Conservation (phyloP, 2,888 invertebrate species). For the Cremastinae sp. region DNA sequence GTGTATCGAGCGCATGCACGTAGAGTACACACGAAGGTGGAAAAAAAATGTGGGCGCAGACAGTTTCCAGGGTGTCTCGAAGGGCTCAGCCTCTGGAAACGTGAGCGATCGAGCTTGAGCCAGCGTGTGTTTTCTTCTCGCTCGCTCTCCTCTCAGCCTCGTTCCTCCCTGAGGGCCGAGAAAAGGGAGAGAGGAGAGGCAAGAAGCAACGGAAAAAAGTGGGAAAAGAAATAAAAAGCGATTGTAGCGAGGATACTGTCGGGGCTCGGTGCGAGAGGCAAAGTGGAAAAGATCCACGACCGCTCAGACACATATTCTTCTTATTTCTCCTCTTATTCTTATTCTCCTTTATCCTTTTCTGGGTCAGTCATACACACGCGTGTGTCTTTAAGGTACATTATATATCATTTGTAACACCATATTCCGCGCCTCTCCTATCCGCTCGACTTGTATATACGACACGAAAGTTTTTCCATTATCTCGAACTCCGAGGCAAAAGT, state of each 20-base stretch:
- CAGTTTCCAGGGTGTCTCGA: neutral
- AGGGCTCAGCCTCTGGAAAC: slow-evolving; percentile 3
- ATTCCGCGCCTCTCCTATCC: neutral
- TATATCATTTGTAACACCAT: slow-evolving; percentile 14
- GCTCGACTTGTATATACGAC: no score
- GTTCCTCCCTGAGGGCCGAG: no score
- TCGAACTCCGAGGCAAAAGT: no score
- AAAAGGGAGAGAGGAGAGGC: slow-evolving; percentile 15
- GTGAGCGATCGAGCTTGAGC: slow-evolving; percentile 18
- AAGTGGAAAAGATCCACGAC: slow-evolving; percentile 45
- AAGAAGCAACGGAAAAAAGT: slow-evolving; percentile 6
- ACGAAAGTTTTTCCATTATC: no score
- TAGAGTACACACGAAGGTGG: neutral
- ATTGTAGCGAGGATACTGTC: slow-evolving; percentile 2
- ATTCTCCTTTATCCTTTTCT: neutral
- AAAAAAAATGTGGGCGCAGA: neutral
- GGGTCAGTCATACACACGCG: neutral
- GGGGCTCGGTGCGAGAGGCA: slow-evolving; percentile 21
- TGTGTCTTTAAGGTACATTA: neutral
- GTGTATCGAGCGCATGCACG: neutral
- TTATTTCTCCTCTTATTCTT: neutral
- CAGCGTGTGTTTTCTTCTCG: slow-evolving; percentile 26
- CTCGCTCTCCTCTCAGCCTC: slow-evolving; percentile 2
- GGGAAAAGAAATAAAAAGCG: slow-evolving; percentile 27
- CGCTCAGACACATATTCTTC: slow-evolving; percentile 14